Evolutionary conservation across 2,113 vertebrate genomes (phyloP).

Genomic region (Colius striatus): DNA sequence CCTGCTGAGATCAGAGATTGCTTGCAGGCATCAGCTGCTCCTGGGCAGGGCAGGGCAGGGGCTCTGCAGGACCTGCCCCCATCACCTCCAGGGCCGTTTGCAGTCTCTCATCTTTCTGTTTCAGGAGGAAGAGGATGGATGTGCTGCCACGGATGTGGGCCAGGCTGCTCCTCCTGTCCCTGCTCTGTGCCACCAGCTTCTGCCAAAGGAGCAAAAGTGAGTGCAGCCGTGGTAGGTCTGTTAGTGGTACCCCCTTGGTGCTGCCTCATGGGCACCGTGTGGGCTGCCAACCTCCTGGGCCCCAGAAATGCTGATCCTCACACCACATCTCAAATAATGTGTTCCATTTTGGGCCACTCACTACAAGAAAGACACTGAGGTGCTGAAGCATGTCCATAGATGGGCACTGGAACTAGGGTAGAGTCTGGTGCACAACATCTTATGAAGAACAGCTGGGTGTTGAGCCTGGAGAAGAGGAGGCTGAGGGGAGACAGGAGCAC

Average conservation of each 20-base stretch:
- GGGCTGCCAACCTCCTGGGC: not conserved
- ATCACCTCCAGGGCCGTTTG: rapidly evolving
- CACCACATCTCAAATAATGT: no score
- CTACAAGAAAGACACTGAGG: no score
- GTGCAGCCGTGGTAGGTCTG: not conserved
- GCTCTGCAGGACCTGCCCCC: not conserved
- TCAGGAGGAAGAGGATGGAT: conserved; percentile 77
- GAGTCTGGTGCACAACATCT: no score
- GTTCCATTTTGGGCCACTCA: no score
- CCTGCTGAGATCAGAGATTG: not conserved
- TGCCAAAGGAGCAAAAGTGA: conserved; percentile 71
- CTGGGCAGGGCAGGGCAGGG: not conserved
- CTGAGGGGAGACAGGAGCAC: no score
- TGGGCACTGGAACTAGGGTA: no score
- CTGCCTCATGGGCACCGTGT: not conserved
- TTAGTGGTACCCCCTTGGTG: not conserved
- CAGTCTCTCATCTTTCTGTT: not conserved
- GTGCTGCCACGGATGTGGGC: not conserved
- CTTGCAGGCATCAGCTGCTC: rapidly evolving
- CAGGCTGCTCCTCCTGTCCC: conserved; percentile 67
- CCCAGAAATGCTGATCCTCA: rapidly evolving
- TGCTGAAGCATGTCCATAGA: no score
- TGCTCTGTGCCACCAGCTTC: conserved; percentile 21
- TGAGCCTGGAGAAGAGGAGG: no score
- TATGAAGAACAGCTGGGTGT: no score